Percentiles rank a stretch among this genome's conserved stretches.
These are phyloP conservation scores for Xiphias gladius DNA, from an alignment of 2,113 vertebrate species.

Conservation along the genomic window DNA sequence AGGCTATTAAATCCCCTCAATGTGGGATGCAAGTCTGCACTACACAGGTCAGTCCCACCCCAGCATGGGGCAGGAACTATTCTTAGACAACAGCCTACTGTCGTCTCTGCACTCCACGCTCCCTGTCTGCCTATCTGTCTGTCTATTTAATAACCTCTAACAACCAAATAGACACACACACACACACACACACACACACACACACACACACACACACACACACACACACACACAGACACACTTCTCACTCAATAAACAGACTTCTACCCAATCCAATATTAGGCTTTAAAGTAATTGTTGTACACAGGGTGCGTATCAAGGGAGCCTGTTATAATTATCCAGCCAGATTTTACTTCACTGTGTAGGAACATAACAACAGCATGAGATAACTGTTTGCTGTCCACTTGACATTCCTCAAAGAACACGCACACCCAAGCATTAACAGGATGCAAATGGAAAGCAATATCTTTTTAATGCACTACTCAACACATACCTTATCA, in stretches of 20 bases:
- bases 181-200: slow-evolving; percentile 5
- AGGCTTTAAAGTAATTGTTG: slow-evolving; percentile 57
- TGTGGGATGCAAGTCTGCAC: slow-evolving; percentile 59
- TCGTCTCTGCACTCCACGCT: slow-evolving; percentile 23
- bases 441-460: slow-evolving; percentile 66
- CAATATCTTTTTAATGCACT: slow-evolving; percentile 58
- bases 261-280: slow-evolving; percentile 55
- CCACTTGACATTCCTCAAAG: slow-evolving; percentile 75
- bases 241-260: slow-evolving; percentile 74
- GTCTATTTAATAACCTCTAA: slow-evolving; percentile 60
- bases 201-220: slow-evolving; percentile 3
- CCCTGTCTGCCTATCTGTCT: slow-evolving; percentile 53
- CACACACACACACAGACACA: neutral
- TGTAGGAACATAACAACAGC: slow-evolving; percentile 76
- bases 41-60: slow-evolving; percentile 43
- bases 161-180: slow-evolving; percentile 28
- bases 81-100: slow-evolving; percentile 64
- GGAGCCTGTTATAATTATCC: slow-evolving; percentile 64
- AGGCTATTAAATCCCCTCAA: slow-evolving; percentile 65
- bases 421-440: slow-evolving; percentile 66
- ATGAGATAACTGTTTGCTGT: slow-evolving; percentile 81
- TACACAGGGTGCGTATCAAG: slow-evolving; percentile 55
- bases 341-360: slow-evolving; percentile 59
- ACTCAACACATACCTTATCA: slow-evolving; percentile 58
- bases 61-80: slow-evolving; percentile 60